A percentile compares a stretch with the other conserved stretches of the same genome.
Conservation (phyloP, 2,113 vertebrate species). For the Ardeotis arabs region DNA sequence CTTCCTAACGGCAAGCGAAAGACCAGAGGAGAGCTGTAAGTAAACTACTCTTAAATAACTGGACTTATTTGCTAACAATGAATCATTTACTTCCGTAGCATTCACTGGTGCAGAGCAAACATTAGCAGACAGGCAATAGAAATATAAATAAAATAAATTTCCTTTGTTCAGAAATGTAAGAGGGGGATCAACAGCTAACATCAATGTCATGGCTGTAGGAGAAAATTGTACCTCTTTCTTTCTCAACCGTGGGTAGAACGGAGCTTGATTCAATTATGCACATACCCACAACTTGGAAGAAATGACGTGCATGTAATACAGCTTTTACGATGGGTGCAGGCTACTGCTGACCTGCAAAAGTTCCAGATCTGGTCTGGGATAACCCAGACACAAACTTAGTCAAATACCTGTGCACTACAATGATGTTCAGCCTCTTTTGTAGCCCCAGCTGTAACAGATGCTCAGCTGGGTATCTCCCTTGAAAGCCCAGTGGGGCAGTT, state of each 20-base stretch:
- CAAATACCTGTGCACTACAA: background rate
- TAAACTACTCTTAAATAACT: background rate
- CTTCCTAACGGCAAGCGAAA: conserved; percentile 76
- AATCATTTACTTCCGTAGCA: background rate
- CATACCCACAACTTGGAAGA: accelerated
- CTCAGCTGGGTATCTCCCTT: background rate
- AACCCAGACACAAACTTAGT: background rate
- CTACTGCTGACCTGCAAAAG: background rate
- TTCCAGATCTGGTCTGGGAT: background rate
- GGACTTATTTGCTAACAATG: background rate
- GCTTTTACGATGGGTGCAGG: background rate
- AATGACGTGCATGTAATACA: accelerated
- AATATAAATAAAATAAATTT: background rate
- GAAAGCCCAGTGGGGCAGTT: background rate
- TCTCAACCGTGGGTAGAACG: background rate
- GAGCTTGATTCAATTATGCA: background rate
- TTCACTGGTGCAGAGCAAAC: background rate
- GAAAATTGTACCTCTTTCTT: background rate
- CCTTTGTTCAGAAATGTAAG: background rate
- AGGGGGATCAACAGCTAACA: background rate
- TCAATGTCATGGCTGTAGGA: background rate
- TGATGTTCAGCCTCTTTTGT: background rate
- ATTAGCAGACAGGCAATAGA: background rate
- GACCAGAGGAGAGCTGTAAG: conserved; percentile 73
- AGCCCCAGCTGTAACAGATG: background rate